Evolutionary conservation across 37 sponge, comb jelly and placozoan genomes (phyloP).

Genomic region (Diacarnus erythraeanus): DNA sequence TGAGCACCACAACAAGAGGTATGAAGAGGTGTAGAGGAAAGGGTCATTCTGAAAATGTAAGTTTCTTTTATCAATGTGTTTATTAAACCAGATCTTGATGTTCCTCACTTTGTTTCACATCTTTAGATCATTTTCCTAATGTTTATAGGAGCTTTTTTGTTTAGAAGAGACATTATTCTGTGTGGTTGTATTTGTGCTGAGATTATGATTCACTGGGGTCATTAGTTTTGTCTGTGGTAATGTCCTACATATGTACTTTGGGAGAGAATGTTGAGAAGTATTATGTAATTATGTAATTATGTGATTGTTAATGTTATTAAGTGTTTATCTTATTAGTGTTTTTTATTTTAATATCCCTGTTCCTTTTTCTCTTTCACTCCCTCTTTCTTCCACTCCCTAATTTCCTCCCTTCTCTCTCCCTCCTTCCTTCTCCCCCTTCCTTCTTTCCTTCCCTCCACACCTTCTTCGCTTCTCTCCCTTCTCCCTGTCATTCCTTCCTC

Average conservation of each 20-base stretch:
- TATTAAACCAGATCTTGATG: background rate
- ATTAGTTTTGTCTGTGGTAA: too few relatives aligned
- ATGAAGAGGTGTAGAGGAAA: slow-evolving; percentile 26
- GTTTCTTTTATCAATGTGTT: background rate
- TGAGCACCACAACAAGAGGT: slow-evolving; percentile 22
- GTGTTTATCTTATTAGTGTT: too few relatives aligned
- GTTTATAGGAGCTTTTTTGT: background rate
- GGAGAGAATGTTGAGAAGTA: too few relatives aligned
- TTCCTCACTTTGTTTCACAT: background rate
- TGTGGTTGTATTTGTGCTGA: too few relatives aligned
- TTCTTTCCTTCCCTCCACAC: background rate
- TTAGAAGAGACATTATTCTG: background rate
- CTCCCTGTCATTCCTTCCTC: background rate
- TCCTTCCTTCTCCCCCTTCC: background rate
- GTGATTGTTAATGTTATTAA: too few relatives aligned
- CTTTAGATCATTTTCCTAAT: background rate
- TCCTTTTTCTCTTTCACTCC: background rate
- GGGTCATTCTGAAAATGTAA: slow-evolving; percentile 3
- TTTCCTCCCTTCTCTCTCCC: background rate
- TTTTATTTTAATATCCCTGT: background rate
- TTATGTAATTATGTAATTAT: too few relatives aligned
- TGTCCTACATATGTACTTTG: too few relatives aligned
- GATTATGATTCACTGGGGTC: too few relatives aligned
- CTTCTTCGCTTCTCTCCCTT: background rate
- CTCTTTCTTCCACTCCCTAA: background rate